Evolutionary conservation across 2,113 vertebrate genomes (phyloP), one percentile per base, ranked within the genome.

Genomic region (Spea bombifrons): DNA sequence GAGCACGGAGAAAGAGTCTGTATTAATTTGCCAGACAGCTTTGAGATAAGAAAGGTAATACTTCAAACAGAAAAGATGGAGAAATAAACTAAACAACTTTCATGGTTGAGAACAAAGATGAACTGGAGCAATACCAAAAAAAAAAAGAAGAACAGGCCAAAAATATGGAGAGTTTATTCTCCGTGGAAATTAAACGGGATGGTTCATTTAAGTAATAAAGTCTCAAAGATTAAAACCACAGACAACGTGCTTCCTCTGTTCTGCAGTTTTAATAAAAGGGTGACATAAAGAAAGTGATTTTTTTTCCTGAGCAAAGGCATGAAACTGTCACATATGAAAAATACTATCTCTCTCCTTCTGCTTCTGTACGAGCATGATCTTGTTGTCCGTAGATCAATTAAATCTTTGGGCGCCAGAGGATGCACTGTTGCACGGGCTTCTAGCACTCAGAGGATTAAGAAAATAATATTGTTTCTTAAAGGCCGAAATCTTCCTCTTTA

Each of bases 1-100:
- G 9, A 73, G 61, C 44, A 67, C 70, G 48, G 67, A 30, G 43
- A 79, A 52, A 64, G 53, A 79, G 76, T 65, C 10, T 79, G 59
- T 73, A 73, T 66, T 79, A 79, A 55, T 73, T 79, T 30, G 1
- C 61, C 49, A 61, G 43, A n/a, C 61, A 47, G 50, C 10, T 79
- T 63, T 48, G 70, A 3, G 50, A 73, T 79, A 73, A 66, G 61
- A 16, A 73, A 73, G 65, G 70, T 71, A 10, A 15, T 15, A 47
- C 70, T 73, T 79, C 70, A 79, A 66, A 73, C 15, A 10, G 30
- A 43, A 47, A 67, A 67, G 66, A 76, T 52, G 65, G 53, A 12
- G 70, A 77, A 77, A 71, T 73, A 73, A 79, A 79, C 73, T 79
- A 79, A 79, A 79, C 70, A 79, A 13, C 46, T 64, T 79, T 79